Evolutionary conservation across 2,113 vertebrate genomes (phyloP).

Genomic region (Calypte anna): DNA sequence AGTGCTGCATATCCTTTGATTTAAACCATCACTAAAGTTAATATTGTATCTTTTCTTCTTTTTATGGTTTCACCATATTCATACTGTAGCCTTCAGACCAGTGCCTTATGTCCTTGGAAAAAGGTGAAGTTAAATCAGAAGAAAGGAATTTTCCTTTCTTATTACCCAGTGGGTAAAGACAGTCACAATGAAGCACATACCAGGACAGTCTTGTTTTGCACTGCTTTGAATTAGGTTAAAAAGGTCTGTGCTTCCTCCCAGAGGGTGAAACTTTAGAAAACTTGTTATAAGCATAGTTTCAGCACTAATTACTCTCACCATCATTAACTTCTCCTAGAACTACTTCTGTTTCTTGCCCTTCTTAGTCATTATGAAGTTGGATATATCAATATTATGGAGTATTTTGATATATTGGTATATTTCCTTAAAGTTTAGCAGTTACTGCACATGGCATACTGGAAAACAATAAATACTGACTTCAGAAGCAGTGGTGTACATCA

Average conservation of each 20-base stretch:
- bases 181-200: not conserved
- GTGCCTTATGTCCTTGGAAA: not conserved
- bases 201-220: not conserved
- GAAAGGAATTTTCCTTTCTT: not conserved
- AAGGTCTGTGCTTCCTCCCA: not conserved
- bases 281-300: not conserved
- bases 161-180: not conserved
- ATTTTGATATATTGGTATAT: not conserved
- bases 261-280: not conserved
- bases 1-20: not conserved
- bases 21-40: not conserved
- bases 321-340: not conserved
- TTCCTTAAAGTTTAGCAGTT: not conserved
- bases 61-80: not conserved
- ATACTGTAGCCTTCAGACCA: not conserved
- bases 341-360: not conserved
- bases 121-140: not conserved
- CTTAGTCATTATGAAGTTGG: not conserved
- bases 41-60: not conserved
- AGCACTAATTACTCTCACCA: not conserved
- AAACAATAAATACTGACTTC: not conserved
- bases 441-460: not conserved
- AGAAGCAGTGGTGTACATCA: rapidly evolving
- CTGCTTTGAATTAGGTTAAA: not conserved
- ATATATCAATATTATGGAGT: not conserved